Percentiles rank a stretch among this genome's conserved stretches.
These are phyloP conservation scores for Phymanthus crucifer DNA, from an alignment of 92 coral and sea anemone species.

Conservation along the genomic window DNA sequence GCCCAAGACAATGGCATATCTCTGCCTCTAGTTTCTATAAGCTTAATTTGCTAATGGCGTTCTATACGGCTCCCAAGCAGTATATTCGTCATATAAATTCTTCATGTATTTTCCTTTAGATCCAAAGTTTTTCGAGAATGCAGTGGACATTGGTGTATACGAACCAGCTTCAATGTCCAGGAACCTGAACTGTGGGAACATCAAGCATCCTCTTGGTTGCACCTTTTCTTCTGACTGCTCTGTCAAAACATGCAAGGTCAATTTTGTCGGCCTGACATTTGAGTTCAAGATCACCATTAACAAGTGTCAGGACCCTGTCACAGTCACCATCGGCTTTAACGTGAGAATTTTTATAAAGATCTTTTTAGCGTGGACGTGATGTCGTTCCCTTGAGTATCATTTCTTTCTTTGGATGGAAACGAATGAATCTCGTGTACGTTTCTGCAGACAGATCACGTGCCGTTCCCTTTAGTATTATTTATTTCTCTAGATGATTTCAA, in stretches of 20 bases:
- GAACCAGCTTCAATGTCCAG: constrained; percentile 13
- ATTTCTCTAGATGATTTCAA: not conserved
- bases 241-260: constrained; percentile 40
- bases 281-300: constrained; percentile 43
- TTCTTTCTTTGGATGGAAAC: not conserved
- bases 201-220: constrained; percentile 51
- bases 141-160: constrained; percentile 23
- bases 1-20: too few species aligned
- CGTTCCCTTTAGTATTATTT: not conserved
- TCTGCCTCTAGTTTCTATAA: too few species aligned
- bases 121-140: constrained; percentile 15
- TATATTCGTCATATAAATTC: not conserved
- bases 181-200: constrained; percentile 38
- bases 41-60: too few species aligned
- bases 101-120: not conserved
- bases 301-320: constrained; percentile 49
- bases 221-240: constrained; percentile 45
- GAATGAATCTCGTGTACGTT: not conserved
- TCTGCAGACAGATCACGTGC: not conserved
- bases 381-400: not conserved
- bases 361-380: not conserved
- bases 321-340: constrained; percentile 33
- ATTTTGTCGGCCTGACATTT: constrained; percentile 50
- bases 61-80: too few species aligned
- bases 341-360: not conserved